Evolutionary conservation across 2,113 vertebrate species (phyloP), one percentile per base, ranked within the genome.

Genomic region (Lophius piscatorius): DNA sequence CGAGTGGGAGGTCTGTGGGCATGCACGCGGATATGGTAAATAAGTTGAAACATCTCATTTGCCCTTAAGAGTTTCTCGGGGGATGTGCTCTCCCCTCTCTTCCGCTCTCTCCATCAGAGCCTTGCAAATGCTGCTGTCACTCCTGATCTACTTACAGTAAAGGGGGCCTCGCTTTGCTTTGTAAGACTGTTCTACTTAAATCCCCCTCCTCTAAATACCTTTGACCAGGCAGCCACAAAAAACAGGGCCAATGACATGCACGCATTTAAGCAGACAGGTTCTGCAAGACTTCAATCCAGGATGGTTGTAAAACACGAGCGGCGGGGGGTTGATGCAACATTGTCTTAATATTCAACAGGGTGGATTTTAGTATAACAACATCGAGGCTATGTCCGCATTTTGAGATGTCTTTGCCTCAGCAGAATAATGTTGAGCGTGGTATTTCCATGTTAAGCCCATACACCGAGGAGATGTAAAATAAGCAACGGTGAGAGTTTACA

Each of bases 81-180:
- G 76, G 78, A 70, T 45, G 40, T 28, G 24, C 57, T 59, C 50
- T 56, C 24, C 44, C 24, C 54, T 44, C 24, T 55, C 48, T 38
- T 23, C 10, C 20, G 14, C 64, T 65, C 21, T 40, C 44, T 71
- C 63, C 62, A 70, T 46, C 62, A 28, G 6, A 59, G 48, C 48
- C 66, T 47, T 41, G 57, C 61, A 71, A 80, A 78, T 77, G 62
- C 34, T 45, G 42, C 75, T 86, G 87, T 86, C 84, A 82, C 69
- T 85, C 61, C 52, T 34, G 36, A 87, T 86, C 69, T 66, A 17
- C 63, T 70, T 66, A 36, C 59, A 45, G 36, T 10, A 31, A 74
- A 60, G 40, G 18, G 47, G 46, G 17, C 9, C 70, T 70, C 2
- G 22, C 49, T 48, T 56, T 33, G 36, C 55, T 58, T 69, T 74